phyloP scores from a whole-genome alignment of 2,888 invertebrate species.

The Conomelus anceps region DNA sequence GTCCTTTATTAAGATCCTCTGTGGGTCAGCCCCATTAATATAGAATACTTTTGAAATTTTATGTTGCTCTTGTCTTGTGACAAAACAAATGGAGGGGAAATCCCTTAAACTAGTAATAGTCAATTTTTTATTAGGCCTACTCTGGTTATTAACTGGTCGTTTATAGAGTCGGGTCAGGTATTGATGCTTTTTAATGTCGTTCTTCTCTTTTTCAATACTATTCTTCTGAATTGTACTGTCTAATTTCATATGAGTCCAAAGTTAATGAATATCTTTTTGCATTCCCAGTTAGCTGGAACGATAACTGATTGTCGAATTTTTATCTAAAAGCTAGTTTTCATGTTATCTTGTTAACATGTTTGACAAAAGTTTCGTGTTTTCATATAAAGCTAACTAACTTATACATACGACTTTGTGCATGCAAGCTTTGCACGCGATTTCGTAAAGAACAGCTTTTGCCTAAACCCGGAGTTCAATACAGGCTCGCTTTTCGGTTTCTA shows the following conservation, averaged over 20 bases:
- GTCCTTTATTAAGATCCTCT: not conserved
- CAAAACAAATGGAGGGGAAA: too few species aligned
- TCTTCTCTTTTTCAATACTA: too few species aligned
- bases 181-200: too few species aligned
- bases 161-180: too few species aligned
- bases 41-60: not conserved
- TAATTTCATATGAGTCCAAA: not conserved
- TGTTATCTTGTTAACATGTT: not conserved
- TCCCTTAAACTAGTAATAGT: too few species aligned
- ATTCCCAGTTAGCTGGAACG: not conserved
- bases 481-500: too few species aligned
- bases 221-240: not conserved
- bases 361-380: not conserved
- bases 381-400: not conserved
- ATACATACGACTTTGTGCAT: not conserved
- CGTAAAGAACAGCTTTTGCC: not conserved
- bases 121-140: too few species aligned
- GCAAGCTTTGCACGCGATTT: not conserved
- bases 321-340: not conserved
- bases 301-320: not conserved
- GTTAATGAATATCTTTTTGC: not conserved
- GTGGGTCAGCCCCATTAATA: not conserved
- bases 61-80: not conserved
- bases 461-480: not conserved
- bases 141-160: too few species aligned